Percentiles rank a stretch among this genome's conserved stretches.
These are phyloP conservation scores for Synanthedon formicaeformis DNA, from an alignment of 2,888 invertebrate species.

Conservation along the genomic window DNA sequence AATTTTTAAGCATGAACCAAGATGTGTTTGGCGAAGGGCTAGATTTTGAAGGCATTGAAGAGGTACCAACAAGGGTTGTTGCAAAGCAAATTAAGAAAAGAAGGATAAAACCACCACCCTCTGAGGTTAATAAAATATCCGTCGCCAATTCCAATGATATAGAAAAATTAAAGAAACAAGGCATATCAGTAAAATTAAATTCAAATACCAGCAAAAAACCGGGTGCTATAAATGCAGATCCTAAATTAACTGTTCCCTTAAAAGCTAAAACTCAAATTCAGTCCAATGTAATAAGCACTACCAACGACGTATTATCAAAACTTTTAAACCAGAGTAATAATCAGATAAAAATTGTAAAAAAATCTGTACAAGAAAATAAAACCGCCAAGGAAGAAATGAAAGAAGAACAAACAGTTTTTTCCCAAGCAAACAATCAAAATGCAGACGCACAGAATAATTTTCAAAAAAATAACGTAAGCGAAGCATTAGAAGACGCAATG, in stretches of 20 bases:
- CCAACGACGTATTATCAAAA: constrained; percentile 47
- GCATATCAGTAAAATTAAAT: constrained; percentile 46
- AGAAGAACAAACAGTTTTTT: constrained; percentile 1
- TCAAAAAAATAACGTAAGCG: too few relatives aligned
- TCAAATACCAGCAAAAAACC: constrained; percentile 6
- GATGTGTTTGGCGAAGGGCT: constrained; percentile 62
- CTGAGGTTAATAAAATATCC: constrained; percentile 11
- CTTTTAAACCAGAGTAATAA: constrained; percentile 49
- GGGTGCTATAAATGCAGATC: constrained; percentile 1
- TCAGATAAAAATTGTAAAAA: constrained; percentile 56
- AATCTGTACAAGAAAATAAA: constrained; percentile 16
- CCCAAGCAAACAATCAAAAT: not conserved
- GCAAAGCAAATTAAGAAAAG: constrained; percentile 35
- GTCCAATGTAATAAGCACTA: constrained; percentile 20
- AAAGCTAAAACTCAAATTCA: constrained; percentile 6
- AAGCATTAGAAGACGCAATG: too few relatives aligned
- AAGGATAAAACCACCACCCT: constrained; percentile 19
- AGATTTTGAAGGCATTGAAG: constrained; percentile 57
- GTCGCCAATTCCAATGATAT: constrained; percentile 22
- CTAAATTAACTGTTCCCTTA: not conserved
- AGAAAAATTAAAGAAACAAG: constrained; percentile 51
- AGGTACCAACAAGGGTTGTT: constrained; percentile 52
- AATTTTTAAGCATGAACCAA: constrained; percentile 62
- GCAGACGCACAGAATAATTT: not conserved
- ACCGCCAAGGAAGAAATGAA: constrained; percentile 7